A percentile compares a stretch with the other conserved stretches of the same genome.
phyloP scores from a whole-genome alignment of 2,888 invertebrate species.

The Drosophila robusta region DNA sequence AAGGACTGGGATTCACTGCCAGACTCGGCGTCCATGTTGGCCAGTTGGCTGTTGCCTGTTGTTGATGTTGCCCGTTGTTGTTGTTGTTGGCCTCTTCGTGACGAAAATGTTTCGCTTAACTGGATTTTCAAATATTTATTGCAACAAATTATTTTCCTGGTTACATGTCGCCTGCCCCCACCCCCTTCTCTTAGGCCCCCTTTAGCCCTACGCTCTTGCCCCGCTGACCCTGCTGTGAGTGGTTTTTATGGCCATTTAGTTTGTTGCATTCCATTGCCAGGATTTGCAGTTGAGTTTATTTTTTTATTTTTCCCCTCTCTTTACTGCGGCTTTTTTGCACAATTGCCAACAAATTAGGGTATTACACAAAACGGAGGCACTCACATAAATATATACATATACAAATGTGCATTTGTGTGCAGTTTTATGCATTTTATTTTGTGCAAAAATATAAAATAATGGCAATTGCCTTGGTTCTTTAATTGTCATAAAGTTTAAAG shows the following conservation, averaged over 20 bases:
- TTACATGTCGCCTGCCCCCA: conserved; percentile 46
- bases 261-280: conserved; percentile 51
- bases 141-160: conserved; percentile 77
- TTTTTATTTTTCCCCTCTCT: neutral
- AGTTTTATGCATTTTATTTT: neutral
- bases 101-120: conserved; percentile 81
- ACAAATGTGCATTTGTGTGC: conserved; percentile 13
- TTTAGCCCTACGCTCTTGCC: neutral
- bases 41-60: conserved; percentile 31
- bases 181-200: neutral
- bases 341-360: conserved; percentile 57
- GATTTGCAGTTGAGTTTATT: conserved; percentile 45
- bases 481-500: conserved; percentile 3
- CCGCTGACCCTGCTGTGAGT: conserved; percentile 16
- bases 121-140: conserved; percentile 82
- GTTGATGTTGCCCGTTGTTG: neutral
- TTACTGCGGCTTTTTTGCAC: conserved; percentile 34
- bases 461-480: neutral
- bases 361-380: conserved; percentile 11
- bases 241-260: conserved; percentile 74
- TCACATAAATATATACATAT: conserved; percentile 1
- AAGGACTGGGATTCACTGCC: conserved; percentile 24
- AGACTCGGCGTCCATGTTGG: conserved; percentile 42
- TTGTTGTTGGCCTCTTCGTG: conserved; percentile 60
- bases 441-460: neutral